Base-by-base conservation (phyloP, 30 jellyfish, hydroid and myxozoan genomes). In the Pseudorhiza aurosa region DNA sequence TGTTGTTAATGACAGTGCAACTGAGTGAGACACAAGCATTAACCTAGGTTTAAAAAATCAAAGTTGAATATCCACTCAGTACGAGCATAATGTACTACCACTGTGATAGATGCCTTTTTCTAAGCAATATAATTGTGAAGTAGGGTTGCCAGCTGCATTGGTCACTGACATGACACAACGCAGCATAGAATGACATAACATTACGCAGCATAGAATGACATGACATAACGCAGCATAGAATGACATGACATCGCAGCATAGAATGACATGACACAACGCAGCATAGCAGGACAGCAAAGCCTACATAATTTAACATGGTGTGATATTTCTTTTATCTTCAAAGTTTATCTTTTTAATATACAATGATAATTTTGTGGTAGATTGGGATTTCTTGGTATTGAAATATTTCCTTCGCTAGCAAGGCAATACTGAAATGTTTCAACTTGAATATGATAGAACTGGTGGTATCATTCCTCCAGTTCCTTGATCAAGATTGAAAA, bases 1-100 rank as follows among this genome's bases (percentile, higher is more conserved):
- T 2, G 59, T 71, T 11, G 91, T 80, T 65, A 80, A 28, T 9
- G 85, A 62, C 14, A 59, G 10, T 4, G 71, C 50, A 8, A 59
- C 46, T 10, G 84, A 70, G 4, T 43, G 64, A n/a, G 81, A 19
- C 19, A 44, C 83, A 32, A 44, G 46, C 56, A 80, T 65, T 44
- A 80, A 21, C 47, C 91, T 80, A 24, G 15, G 37, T 28, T 1
- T 5, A 19, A 63, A n/a, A n/a, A 63, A 15, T 10, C 29, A n/a
- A 69, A 36, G 74, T 4, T 8, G 19, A 22, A 25, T 25, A 18
- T 5, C 9, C 4, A 8, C 4, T 58, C 47, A 50, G 6, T 50
- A 50, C 6, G 65, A 5, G 22, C 8, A 9, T n/a, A 50, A 12
- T 5, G n/a, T 4, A 39, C 50, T 39, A 5, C 12, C 50, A 39